These are phyloP conservation scores for Conopomorpha cramerella DNA, from an alignment of 1,140 invertebrate species.

Conservation along the genomic window DNA sequence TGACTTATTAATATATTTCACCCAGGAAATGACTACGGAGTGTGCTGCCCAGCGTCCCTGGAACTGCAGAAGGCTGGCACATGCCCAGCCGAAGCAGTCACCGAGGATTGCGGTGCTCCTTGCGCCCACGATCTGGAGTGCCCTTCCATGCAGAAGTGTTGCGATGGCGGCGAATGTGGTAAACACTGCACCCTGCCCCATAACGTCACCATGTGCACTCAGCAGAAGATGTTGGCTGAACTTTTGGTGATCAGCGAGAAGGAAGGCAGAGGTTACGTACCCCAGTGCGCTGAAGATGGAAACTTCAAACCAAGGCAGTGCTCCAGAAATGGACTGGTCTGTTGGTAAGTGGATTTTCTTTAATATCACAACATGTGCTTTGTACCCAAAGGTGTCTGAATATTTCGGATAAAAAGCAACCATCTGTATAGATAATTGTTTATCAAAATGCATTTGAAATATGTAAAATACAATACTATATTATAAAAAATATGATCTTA, in stretches of 20 bases:
- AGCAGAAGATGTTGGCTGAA: constrained; percentile 77
- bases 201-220: constrained; percentile 74
- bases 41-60: constrained; percentile 80
- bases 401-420: too few species aligned
- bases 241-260: constrained; percentile 75
- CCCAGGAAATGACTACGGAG: constrained; percentile 84
- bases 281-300: constrained; percentile 75
- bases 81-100: constrained; percentile 63
- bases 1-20: too few species aligned
- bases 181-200: constrained; percentile 69
- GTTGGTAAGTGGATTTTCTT: constrained; percentile 63
- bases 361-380: constrained; percentile 1
- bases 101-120: constrained; percentile 63
- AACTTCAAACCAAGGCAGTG: constrained; percentile 75
- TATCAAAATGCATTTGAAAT: too few species aligned
- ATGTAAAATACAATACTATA: too few species aligned
- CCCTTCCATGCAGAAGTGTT: constrained; percentile 79
- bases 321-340: constrained; percentile 80
- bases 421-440: not conserved
- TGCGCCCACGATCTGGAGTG: constrained; percentile 82
- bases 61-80: constrained; percentile 75
- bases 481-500: too few species aligned
- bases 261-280: constrained; percentile 80
- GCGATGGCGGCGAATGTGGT: constrained; percentile 70
- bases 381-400: too few species aligned